Evolutionary conservation across 2,797 vertebrate species (phyloP).

Genomic region (Chrysocyon brachyurus): DNA sequence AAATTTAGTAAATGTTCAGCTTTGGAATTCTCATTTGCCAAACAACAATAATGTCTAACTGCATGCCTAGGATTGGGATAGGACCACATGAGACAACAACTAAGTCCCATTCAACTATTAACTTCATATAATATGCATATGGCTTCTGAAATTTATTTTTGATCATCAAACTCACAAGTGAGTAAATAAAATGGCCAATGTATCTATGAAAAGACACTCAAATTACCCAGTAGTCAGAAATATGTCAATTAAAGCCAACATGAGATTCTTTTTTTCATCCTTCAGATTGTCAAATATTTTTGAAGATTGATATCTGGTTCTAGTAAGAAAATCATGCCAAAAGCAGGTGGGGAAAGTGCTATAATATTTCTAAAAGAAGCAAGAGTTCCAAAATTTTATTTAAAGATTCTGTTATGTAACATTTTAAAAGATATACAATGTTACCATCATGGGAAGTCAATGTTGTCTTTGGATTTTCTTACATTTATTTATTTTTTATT

Average conservation of each 20-base stretch:
- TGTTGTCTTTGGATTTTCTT: background rate
- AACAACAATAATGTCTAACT: background rate
- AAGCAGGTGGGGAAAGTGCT: background rate
- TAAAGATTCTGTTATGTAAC: background rate
- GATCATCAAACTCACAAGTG: background rate
- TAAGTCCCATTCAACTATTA: background rate
- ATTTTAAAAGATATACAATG: background rate
- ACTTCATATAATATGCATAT: background rate
- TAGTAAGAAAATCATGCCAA: background rate
- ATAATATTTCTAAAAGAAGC: background rate
- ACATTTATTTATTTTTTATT: background rate
- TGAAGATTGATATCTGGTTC: background rate
- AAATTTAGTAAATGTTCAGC: background rate
- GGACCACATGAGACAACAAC: background rate
- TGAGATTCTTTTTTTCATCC: background rate
- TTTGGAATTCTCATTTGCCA: background rate
- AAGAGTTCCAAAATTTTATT: background rate
- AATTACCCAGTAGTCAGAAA: background rate
- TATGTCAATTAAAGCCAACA: background rate
- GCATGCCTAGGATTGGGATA: background rate
- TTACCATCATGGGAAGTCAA: background rate
- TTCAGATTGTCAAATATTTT: background rate
- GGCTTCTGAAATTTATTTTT: background rate
- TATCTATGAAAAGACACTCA: background rate
- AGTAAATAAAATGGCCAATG: background rate